Percentiles rank a stretch among this genome's conserved stretches.
phyloP scores from a whole-genome alignment of 1,140 invertebrate species.

The Drosophila busckii region DNA sequence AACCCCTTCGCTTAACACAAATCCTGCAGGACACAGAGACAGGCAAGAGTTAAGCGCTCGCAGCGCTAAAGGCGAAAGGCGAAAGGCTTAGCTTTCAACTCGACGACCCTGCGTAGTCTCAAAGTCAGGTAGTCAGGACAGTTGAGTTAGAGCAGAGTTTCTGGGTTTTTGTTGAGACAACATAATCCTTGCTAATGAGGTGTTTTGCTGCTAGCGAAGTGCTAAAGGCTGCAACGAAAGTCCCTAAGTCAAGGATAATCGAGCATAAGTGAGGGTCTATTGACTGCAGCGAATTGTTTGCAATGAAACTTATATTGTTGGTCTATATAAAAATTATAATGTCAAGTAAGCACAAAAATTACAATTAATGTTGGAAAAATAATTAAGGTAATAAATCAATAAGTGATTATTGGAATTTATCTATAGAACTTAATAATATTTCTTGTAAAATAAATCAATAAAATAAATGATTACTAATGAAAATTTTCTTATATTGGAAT shows the following conservation, averaged over 20 bases:
- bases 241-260: constrained; percentile 69
- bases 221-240: constrained; percentile 27
- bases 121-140: constrained; percentile 40
- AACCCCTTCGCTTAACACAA: constrained; percentile 58
- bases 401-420: too few species aligned
- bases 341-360: too few species aligned
- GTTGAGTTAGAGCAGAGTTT: constrained; percentile 3
- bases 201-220: constrained; percentile 31
- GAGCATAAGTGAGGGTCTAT: constrained; percentile 18
- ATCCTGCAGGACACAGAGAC: constrained; percentile 8
- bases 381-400: too few species aligned
- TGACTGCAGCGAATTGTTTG: constrained; percentile 10
- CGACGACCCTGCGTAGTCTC: constrained; percentile 32
- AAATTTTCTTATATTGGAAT: too few species aligned
- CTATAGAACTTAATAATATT: too few species aligned
- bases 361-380: too few species aligned
- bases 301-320: background rate
- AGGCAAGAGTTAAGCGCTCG: constrained; percentile 64
- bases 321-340: too few species aligned
- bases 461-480: too few species aligned
- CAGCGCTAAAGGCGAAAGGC: too few species aligned
- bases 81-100: constrained; percentile 69
- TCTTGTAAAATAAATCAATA: too few species aligned
- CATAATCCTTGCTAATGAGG: constrained; percentile 71
- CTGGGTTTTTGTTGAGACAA: constrained; percentile 3